Evolutionary conservation across 2,888 invertebrate species (phyloP).

Genomic region (Malacosoma neustria): DNA sequence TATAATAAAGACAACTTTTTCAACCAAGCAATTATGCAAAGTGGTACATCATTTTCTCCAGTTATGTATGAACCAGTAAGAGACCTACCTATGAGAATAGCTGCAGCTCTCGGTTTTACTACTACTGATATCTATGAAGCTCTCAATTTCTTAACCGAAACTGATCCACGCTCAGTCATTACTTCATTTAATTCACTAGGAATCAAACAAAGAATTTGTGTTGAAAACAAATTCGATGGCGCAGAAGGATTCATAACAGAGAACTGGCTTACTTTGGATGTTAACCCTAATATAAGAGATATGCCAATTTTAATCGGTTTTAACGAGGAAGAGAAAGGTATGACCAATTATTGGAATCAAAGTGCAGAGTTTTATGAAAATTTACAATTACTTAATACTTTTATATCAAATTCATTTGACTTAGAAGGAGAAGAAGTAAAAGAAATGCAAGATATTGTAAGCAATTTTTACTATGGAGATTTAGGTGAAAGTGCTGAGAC

Average conservation of each 20-base stretch:
- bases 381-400: constrained; percentile 17
- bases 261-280: too few relatives aligned
- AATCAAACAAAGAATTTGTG: too few relatives aligned
- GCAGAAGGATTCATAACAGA: too few relatives aligned
- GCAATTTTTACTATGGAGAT: constrained; percentile 39
- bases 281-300: too few relatives aligned
- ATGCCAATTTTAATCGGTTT: constrained; percentile 37
- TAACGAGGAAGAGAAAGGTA: constrained; percentile 30
- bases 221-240: too few relatives aligned
- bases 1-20: constrained; percentile 52
- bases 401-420: constrained; percentile 17
- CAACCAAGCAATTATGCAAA: constrained; percentile 49
- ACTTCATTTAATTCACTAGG: too few relatives aligned
- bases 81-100: too few relatives aligned
- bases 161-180: too few relatives aligned
- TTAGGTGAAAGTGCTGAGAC: constrained; percentile 15
- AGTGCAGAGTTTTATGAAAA: constrained; percentile 17
- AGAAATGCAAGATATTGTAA: constrained; percentile 19
- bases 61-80: too few relatives aligned
- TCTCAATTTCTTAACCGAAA: too few relatives aligned
- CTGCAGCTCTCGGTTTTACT: too few relatives aligned
- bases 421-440: constrained; percentile 14
- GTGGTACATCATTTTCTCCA: constrained; percentile 43
- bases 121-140: too few relatives aligned
- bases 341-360: constrained; percentile 11